These are phyloP conservation scores for Drosophila stalkeri DNA, from an alignment of 2,888 invertebrate species.

Conservation along the genomic window DNA sequence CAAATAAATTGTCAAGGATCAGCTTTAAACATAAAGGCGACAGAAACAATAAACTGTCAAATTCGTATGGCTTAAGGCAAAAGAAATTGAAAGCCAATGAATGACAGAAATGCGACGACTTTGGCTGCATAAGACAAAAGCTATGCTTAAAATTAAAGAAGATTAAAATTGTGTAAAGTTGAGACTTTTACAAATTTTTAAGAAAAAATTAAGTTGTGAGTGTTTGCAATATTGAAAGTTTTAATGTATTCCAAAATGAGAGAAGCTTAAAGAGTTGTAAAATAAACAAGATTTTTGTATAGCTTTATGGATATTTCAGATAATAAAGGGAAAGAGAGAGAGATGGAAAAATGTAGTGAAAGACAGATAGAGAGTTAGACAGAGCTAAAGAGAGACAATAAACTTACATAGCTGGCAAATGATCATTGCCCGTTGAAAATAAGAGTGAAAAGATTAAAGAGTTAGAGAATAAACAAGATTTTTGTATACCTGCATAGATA, in stretches of 20 bases:
- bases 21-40: constrained; percentile 41
- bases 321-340: not conserved
- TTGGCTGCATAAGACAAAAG: not conserved
- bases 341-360: not conserved
- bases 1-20: constrained; percentile 69
- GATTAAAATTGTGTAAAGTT: not conserved
- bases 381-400: not conserved
- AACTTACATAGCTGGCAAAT: too few relatives aligned
- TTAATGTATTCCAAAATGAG: not conserved
- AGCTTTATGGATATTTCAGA: not conserved
- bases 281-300: not conserved
- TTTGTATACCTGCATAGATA: too few relatives aligned
- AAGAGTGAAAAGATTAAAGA: too few relatives aligned
- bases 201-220: not conserved
- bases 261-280: not conserved
- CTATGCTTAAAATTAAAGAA: not conserved
- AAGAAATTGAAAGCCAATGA: constrained; percentile 5
- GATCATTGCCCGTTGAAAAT: too few relatives aligned
- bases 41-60: constrained; percentile 15
- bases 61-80: constrained; percentile 5
- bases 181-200: too few relatives aligned
- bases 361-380: not conserved
- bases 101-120: not conserved
- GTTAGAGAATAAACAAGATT: too few relatives aligned
- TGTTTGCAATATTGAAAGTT: not conserved